phyloP scores from a whole-genome alignment of 1,140 invertebrate genomes.

The Bombus affinis region DNA sequence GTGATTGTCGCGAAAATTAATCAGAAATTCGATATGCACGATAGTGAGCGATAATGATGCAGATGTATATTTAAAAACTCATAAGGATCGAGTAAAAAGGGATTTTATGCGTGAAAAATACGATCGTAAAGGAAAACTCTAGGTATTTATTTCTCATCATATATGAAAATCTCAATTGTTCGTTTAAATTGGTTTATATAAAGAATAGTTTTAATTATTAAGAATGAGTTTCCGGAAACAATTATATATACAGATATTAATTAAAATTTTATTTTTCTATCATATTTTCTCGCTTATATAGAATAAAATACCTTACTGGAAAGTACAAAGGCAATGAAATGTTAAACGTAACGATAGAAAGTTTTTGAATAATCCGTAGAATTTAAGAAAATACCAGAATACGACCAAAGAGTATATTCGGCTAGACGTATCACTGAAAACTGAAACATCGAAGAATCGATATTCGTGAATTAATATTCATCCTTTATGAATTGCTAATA shows the following conservation, averaged over 20 bases:
- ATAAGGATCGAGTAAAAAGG: neutral
- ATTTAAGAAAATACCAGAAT: no score
- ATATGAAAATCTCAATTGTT: no score
- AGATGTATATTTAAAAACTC: neutral
- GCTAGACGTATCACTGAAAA: neutral
- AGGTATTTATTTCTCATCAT: neutral
- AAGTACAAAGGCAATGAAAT: neutral
- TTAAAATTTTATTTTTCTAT: neutral
- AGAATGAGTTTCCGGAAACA: neutral
- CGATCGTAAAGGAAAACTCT: neutral
- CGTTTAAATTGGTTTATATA: neutral
- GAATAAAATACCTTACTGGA: no score
- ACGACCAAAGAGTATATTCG: neutral
- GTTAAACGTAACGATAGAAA: neutral
- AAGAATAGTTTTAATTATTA: neutral
- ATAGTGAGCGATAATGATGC: neutral
- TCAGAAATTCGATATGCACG: neutral
- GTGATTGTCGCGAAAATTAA: constrained; percentile 2
- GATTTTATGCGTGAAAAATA: neutral
- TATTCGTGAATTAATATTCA: constrained; percentile 16
- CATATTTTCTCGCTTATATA: neutral
- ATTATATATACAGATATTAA: neutral
- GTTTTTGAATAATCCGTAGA: no score
- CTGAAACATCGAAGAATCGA: neutral
- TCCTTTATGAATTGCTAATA: no score